Conservation (phyloP, 2,888 invertebrate genomes). For the Drosophila leonis region DNA sequence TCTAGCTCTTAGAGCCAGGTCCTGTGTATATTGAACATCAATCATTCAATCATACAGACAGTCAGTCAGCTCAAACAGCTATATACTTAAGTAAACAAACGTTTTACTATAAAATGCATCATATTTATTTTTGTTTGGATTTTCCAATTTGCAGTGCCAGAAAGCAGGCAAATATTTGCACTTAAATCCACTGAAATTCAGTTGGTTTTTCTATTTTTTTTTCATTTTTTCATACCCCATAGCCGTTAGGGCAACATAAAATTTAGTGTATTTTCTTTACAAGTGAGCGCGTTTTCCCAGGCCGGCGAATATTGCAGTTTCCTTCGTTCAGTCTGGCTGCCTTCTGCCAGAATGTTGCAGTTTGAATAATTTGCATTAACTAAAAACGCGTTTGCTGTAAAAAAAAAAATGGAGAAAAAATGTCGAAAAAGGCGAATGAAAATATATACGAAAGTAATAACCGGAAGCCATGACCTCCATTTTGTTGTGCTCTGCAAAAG, state of each 20-base stretch:
- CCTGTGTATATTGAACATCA: not conserved
- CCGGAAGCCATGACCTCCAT: slow-evolving; percentile 67
- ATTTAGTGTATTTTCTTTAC: slow-evolving; percentile 7
- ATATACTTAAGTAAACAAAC: not conserved
- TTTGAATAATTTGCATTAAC: slow-evolving; percentile 74
- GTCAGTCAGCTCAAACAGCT: not conserved
- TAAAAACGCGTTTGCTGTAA: slow-evolving; percentile 44
- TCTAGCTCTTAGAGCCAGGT: not conserved
- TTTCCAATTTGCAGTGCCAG: slow-evolving; percentile 3
- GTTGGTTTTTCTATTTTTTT: not conserved
- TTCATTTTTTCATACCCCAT: slow-evolving; percentile 3
- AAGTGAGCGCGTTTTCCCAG: slow-evolving; percentile 10
- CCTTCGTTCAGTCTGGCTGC: slow-evolving; percentile 4
- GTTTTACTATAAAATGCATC: not conserved
- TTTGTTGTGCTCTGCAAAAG: slow-evolving; percentile 20
- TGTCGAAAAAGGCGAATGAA: slow-evolving; percentile 13
- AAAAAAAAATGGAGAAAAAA: slow-evolving; percentile 13
- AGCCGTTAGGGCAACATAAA: slow-evolving; percentile 19
- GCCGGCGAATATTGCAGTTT: not conserved
- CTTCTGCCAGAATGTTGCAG: slow-evolving; percentile 37
- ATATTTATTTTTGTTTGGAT: slow-evolving; percentile 1
- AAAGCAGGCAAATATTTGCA: slow-evolving; percentile 22
- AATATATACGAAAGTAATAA: slow-evolving; percentile 47
- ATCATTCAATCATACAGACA: not conserved
- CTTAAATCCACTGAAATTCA: slow-evolving; percentile 12